These are phyloP conservation scores for Aporophyla nigra DNA, from an alignment of 2,888 invertebrate genomes.

Conservation along the genomic window DNA sequence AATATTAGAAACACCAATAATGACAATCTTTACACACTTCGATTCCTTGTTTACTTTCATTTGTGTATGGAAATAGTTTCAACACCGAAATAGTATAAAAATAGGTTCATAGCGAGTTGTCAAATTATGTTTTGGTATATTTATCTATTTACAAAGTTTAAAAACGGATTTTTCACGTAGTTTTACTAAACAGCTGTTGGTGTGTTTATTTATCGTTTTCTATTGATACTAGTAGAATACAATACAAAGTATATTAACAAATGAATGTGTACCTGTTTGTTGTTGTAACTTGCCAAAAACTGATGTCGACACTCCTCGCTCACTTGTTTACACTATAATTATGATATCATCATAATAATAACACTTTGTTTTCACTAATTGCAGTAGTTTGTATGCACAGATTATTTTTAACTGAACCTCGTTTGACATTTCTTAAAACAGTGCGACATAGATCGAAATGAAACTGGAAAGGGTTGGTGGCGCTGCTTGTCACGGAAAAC, in stretches of 20 bases:
- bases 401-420: background rate
- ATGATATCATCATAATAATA: too few species aligned
- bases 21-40: background rate
- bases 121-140: background rate
- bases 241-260: background rate
- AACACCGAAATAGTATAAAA: background rate
- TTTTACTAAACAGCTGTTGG: background rate
- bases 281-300: background rate
- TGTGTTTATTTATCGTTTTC: background rate
- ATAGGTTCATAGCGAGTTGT: background rate
- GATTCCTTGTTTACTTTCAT: background rate
- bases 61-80: background rate
- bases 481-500: constrained; percentile 9
- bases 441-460: background rate
- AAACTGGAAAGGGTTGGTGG: background rate
- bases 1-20: too few species aligned
- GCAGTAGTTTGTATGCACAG: too few species aligned
- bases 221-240: too few species aligned
- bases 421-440: background rate
- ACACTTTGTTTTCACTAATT: background rate
- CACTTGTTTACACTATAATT: background rate
- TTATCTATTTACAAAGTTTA: background rate
- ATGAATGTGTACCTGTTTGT: background rate
- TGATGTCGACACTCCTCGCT: background rate
- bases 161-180: background rate